Evolutionary conservation across 2,888 invertebrate species (phyloP), one percentile per base, ranked within the genome.

Genomic region (Hirtodrosophila duncani): DNA sequence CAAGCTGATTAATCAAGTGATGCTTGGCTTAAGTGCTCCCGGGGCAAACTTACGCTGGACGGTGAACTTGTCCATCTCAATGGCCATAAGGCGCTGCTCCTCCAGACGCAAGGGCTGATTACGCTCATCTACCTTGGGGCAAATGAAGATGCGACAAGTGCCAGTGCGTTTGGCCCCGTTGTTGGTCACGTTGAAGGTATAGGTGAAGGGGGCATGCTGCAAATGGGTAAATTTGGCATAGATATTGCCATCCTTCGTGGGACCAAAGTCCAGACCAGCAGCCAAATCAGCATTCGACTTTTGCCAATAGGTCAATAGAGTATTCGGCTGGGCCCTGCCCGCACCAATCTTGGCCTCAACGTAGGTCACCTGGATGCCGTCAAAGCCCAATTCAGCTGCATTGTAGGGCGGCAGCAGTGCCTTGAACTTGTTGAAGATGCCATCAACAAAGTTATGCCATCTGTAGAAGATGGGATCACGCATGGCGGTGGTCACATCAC

Each of bases 381-480:
- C 21, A 26, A 67, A 84, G 13, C 46, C 45, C 36, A 84, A 42
- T 3, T 83, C 88, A 13, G 85, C 78, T 1, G 67, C 71, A 0
- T 82, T 87, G 77, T 93, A 93, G 6, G 88, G 85, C 0, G 89
- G 88, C 29, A 92, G 77, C 3, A 89, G 88, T 3, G 87, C 85
- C 84, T 95, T 95, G 84, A 91, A 91, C 63, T 90, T 90, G 64
- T 91, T 91, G 89, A 94, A 95, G 18, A 93, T 85, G 57, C 91
- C 89, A 69, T 95, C 93, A 33, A 95, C 89, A 83, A 90, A 93
- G 1, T 91, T 91, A 80, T 95, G 95, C 93, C 93, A 94, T 80
- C 94, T 91, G 88, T 94, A 95, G 88, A 95, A 95, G 57, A 93
- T 88, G 0, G 95, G 95, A 85, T 95, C 95, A 34, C 95, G 89